Percentiles rank a stretch among this genome's conserved stretches.
These are phyloP conservation scores for Clarias laeviceps DNA, from an alignment of 2,797 vertebrate genomes.

Conservation along the genomic window DNA sequence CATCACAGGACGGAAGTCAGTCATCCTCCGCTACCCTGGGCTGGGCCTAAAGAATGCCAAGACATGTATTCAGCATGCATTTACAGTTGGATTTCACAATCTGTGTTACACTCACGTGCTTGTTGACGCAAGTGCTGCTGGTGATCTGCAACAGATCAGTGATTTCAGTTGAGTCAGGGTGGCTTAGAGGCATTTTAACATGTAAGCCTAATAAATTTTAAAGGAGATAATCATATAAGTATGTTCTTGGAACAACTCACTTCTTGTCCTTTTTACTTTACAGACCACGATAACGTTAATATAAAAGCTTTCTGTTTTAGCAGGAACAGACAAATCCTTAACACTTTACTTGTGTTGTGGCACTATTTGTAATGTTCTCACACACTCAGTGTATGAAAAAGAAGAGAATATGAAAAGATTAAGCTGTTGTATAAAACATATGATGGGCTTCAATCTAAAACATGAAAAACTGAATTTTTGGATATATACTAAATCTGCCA, in stretches of 20 bases:
- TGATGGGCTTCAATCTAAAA: too few species aligned
- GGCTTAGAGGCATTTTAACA: conserved; percentile 28
- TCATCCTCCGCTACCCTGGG: conserved; percentile 57
- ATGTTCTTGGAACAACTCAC: conserved; percentile 1
- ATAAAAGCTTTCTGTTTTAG: not conserved
- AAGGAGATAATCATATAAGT: not conserved
- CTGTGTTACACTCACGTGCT: conserved; percentile 36
- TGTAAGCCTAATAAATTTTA: conserved; percentile 6
- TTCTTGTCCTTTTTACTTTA: not conserved
- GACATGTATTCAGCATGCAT: conserved; percentile 40
- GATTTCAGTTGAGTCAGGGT: conserved; percentile 26
- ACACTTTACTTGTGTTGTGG: not conserved
- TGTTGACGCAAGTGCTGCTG: conserved; percentile 43
- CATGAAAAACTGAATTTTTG: too few species aligned
- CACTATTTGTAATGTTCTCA: not conserved
- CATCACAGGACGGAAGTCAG: conserved; percentile 56
- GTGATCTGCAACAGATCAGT: conserved; percentile 2
- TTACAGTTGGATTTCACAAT: conserved; percentile 57
- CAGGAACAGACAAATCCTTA: conserved; percentile 8
- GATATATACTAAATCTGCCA: too few species aligned
- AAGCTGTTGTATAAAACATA: not conserved
- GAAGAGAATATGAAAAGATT: not conserved
- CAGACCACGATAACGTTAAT: not conserved
- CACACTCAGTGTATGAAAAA: not conserved
- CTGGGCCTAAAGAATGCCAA: conserved; percentile 57